Conservation (phyloP, 2,888 invertebrate genomes). For the Andricus quercusramuli region DNA sequence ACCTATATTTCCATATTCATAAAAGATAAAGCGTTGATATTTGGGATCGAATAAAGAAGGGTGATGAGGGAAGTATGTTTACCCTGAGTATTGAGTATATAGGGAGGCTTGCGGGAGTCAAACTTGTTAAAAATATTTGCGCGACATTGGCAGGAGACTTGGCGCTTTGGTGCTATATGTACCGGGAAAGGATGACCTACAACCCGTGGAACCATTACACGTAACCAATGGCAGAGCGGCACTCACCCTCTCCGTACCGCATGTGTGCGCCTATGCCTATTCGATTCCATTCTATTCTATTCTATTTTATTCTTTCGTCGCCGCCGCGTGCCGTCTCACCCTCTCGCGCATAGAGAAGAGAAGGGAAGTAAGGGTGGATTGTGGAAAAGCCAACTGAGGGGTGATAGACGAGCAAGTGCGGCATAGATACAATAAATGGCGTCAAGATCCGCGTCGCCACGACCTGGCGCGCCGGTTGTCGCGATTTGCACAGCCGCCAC, state of each 20-base stretch:
- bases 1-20: no score
- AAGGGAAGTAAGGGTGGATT: constrained; percentile 1
- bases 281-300: neutral
- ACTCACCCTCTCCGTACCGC: neutral
- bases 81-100: neutral
- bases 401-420: constrained; percentile 30
- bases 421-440: constrained; percentile 66
- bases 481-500: constrained; percentile 64
- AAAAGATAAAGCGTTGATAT: neutral
- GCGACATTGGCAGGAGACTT: neutral
- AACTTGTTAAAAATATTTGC: constrained; percentile 1
- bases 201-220: neutral
- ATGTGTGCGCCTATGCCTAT: no score
- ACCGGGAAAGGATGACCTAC: neutral
- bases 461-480: constrained; percentile 66
- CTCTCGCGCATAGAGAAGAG: constrained; percentile 36
- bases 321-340: constrained; percentile 36
- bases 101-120: neutral
- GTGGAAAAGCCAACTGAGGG: constrained; percentile 22
- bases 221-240: no score
- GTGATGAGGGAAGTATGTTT: neutral
- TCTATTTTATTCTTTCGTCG: constrained; percentile 17
- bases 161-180: neutral
- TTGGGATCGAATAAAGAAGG: neutral
- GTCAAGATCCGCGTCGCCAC: constrained; percentile 74